A percentile compares a stretch with the other conserved stretches of the same genome.
Conservation (phyloP, 23 tunicate species). For the Ciona savignyi region DNA sequence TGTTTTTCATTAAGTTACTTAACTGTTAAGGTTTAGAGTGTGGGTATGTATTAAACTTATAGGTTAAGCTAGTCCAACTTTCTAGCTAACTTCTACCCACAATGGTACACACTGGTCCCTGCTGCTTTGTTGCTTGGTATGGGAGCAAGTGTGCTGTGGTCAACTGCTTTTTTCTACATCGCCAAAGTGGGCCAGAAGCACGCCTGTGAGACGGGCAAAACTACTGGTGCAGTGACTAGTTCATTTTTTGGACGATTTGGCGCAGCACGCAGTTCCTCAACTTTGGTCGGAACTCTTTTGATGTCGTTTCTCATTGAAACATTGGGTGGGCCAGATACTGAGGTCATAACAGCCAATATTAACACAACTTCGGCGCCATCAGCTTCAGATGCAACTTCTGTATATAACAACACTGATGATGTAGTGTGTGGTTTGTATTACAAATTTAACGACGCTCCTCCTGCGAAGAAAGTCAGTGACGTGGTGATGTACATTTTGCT, state of each 20-base stretch:
- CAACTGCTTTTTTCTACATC: constrained; percentile 51
- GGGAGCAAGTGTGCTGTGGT: constrained; percentile 56
- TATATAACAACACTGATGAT: not conserved
- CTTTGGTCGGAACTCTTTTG: constrained; percentile 53
- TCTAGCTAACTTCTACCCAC: constrained; percentile 77
- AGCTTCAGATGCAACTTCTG: too few relatives aligned
- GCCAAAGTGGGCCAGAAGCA: constrained; percentile 40
- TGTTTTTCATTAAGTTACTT: too few relatives aligned
- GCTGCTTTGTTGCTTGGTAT: constrained; percentile 58
- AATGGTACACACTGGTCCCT: constrained; percentile 53
- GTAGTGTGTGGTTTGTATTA: constrained; percentile 28
- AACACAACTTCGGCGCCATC: not conserved
- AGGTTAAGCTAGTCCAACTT: too few relatives aligned
- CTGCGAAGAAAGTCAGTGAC: constrained; percentile 16
- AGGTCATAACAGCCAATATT: not conserved
- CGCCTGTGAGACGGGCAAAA: constrained; percentile 30
- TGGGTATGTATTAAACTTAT: too few relatives aligned
- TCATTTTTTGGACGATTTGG: constrained; percentile 65
- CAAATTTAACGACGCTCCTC: constrained; percentile 14
- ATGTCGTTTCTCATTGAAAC: constrained; percentile 49
- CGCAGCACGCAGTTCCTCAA: constrained; percentile 39
- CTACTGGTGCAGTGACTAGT: constrained; percentile 32
- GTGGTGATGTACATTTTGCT: constrained; percentile 36
- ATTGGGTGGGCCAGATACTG: constrained; percentile 9
- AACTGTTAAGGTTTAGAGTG: too few relatives aligned